Evolutionary conservation across 2,797 vertebrate species (phyloP), one percentile per base, ranked within the genome.

Genomic region (Gymnothorax reevesii): DNA sequence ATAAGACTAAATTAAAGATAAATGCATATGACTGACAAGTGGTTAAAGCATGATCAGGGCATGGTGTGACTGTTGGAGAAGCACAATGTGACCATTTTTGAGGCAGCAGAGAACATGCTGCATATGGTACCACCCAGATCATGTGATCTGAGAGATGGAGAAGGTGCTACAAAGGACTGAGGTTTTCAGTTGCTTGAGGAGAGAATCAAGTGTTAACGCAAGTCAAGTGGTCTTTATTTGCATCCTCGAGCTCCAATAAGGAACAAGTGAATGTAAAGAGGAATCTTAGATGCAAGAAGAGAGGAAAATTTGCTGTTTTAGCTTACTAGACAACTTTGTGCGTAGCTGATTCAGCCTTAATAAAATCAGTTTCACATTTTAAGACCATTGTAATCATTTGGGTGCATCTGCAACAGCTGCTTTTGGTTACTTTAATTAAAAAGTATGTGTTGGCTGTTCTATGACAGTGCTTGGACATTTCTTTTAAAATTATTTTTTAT

Each of bases 111-210:
- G 33, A 42, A 25, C 64, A 22, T 2, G 22, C 64, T 9, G 88
- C 88, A 87, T 79, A 13, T 84, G 86, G 92, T 90, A 91, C 92
- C 92, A 91, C 91, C 91, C 92, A 90, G 86, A 77, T 89, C 85
- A 88, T 92, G 92, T 88, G 91, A 92, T 91, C 85, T 88, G 87
- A 57, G 89, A 85, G 90, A 88, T 87, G 57, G 69, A 82, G 90
- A 88, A 91, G 91, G 88, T 89, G 86, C 88, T 88, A 88, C 85
- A 92, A 90, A 84, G 87, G 87, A 83, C 82, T 84, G 88, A 88
- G 82, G 84, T 90, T 90, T 89, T 57, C 85, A 88, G 73, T 88
- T 89, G 89, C 84, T 84, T 90, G 86, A 87, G 92, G 86, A 85
- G 87, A 88, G 84, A 88, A 85, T 87, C 84, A 84, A 73, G 86